phyloP scores from a whole-genome alignment of 2,888 invertebrate species.

The Drosophila cracens region DNA sequence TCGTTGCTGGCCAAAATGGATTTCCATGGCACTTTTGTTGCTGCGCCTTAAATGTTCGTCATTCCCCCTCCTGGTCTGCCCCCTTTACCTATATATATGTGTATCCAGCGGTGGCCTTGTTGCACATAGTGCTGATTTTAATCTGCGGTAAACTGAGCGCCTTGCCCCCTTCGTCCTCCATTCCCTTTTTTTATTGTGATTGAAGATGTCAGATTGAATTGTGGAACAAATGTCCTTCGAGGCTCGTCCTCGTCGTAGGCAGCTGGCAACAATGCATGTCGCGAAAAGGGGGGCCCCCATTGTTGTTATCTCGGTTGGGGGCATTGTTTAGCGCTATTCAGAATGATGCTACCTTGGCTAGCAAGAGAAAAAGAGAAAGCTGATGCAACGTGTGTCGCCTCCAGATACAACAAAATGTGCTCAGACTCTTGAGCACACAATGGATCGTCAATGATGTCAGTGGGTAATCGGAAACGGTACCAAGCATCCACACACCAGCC shows the following conservation, averaged over 20 bases:
- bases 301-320: constrained; percentile 34
- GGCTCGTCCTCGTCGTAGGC: constrained; percentile 19
- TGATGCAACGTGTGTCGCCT: constrained; percentile 6
- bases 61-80: neutral
- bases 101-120: neutral
- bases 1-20: constrained; percentile 48
- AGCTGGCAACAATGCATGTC: constrained; percentile 27
- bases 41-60: constrained; percentile 3
- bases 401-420: constrained; percentile 21
- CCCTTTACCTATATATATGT: neutral
- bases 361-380: constrained; percentile 1
- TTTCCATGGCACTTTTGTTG: constrained; percentile 57
- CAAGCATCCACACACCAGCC: neutral
- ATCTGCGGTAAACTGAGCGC: constrained; percentile 31
- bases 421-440: constrained; percentile 41
- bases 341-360: constrained; percentile 28
- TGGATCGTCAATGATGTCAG: constrained; percentile 45
- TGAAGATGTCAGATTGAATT: constrained; percentile 64
- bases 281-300: constrained; percentile 24
- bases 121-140: constrained; percentile 40
- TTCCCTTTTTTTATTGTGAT: constrained; percentile 26
- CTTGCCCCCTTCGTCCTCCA: no score
- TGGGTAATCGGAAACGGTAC: constrained; percentile 9
- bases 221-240: constrained; percentile 55
- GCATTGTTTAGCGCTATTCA: constrained; percentile 52